Evolutionary conservation across 2,888 invertebrate species (phyloP), one percentile per base, ranked within the genome.

Genomic region (Priocnemis perturbator): DNA sequence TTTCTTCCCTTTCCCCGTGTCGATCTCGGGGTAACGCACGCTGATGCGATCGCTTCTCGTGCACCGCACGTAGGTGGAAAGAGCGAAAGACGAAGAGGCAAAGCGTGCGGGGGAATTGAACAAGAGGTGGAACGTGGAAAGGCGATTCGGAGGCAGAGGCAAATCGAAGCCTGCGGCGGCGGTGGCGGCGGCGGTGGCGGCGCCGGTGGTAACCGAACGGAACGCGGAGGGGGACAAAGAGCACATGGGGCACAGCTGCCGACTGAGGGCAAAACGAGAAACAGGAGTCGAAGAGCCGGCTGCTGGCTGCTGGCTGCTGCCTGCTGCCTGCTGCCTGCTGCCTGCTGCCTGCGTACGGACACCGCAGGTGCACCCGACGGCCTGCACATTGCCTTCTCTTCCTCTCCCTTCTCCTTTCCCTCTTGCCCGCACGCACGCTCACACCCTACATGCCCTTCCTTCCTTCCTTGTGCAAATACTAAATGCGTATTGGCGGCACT

Each of bases 251-350:
- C 44, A 81, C 83, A 81, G 82, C 82, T 81, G 82, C 81, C 78
- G 44, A 21, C 23, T 65, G 76, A 81, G 81, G 76, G 79, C 45
- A 55, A 63, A 85, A 83, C 83, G 83, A 82, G 81, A 82, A 81
- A 81, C 79, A 82, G 78, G 83, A 84, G 82, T 23, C 37, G 52
- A 66, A 67, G 60, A 71, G 68, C 91, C 91, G 73, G 91, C 90
- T 20, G 91, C 91, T 66, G 93, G 90, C 19, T 90, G 91, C 68
- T 92, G 91, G 11, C 50, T 91, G 90, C 14, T n/a, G n/a, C n/a
- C n/a, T n/a, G n/a, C n/a, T n/a, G n/a, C n/a, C n/a, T n/a, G 68
- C 91, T 91, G 73, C 91, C 90, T 20, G 91, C 91, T 66, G 93
- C 90, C 19, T 90, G 91, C 68, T 92, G 91, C 50, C 50, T 91